Percentiles rank a stretch among this genome's conserved stretches.
Evolutionary conservation across 2,888 invertebrate species (phyloP).

Genomic region (Mythimna lalbum): DNA sequence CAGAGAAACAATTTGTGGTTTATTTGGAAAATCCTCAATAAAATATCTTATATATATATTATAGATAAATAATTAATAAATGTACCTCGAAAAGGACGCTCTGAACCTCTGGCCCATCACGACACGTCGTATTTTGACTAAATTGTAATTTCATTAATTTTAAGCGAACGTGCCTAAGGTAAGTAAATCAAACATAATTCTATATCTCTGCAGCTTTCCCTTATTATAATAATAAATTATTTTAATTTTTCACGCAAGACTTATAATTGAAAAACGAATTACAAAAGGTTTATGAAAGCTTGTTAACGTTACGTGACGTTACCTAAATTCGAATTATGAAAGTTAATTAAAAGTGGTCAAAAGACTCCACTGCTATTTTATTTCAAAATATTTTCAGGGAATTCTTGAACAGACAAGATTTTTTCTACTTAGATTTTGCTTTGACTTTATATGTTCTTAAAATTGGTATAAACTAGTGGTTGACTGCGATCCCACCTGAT

Average conservation of each 20-base stretch:
- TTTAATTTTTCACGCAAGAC: background rate
- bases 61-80: too few species aligned
- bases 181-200: background rate
- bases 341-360: slow-evolving; percentile 28
- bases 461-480: too few species aligned
- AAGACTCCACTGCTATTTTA: background rate
- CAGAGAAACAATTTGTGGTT: too few species aligned
- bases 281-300: slow-evolving; percentile 14
- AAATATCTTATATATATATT: too few species aligned
- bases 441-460: background rate
- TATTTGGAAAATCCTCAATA: too few species aligned
- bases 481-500: too few species aligned
- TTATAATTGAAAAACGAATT: slow-evolving; percentile 2
- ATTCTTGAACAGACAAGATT: background rate
- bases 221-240: slow-evolving; percentile 12
- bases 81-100: too few species aligned
- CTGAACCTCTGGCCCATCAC: too few species aligned
- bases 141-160: background rate
- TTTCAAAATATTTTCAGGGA: slow-evolving; percentile 9
- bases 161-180: background rate
- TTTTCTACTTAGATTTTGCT: background rate
- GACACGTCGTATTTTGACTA: background rate
- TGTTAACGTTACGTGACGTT: slow-evolving; percentile 5
- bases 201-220: background rate
- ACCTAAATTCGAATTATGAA: slow-evolving; percentile 22